These are phyloP conservation scores for Aphis craccivora DNA, from an alignment of 1,140 invertebrate genomes.

Conservation along the genomic window DNA sequence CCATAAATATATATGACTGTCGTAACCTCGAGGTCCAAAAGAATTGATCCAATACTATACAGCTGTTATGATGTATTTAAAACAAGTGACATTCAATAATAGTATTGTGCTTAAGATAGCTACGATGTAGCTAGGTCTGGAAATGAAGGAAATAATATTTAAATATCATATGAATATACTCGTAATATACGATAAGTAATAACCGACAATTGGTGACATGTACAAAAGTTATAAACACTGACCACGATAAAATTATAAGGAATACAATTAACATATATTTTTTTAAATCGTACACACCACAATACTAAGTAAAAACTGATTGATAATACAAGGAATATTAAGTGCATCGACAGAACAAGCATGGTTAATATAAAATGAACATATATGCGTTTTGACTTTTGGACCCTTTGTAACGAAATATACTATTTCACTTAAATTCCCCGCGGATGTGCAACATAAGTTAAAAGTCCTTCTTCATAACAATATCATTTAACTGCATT, in stretches of 20 bases:
- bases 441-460: not conserved
- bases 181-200: not conserved
- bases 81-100: not conserved
- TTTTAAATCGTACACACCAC: not conserved
- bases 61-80: not conserved
- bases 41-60: not conserved
- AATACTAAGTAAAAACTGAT: not conserved
- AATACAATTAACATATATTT: not conserved
- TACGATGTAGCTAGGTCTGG: not conserved
- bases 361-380: no score
- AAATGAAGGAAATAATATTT: not conserved
- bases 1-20: no score
- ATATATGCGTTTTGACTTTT: not conserved
- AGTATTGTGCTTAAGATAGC: not conserved
- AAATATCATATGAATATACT: no score
- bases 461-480: not conserved
- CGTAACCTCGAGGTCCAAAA: no score
- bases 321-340: not conserved
- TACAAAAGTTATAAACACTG: not conserved
- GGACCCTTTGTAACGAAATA: not conserved
- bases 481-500: not conserved
- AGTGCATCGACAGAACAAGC: no score
- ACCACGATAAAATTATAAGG: not conserved
- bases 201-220: not conserved
- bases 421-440: not conserved